These are phyloP conservation scores for Phyllotreta cruciferae DNA, from an alignment of 2,888 invertebrate species.

Conservation along the genomic window DNA sequence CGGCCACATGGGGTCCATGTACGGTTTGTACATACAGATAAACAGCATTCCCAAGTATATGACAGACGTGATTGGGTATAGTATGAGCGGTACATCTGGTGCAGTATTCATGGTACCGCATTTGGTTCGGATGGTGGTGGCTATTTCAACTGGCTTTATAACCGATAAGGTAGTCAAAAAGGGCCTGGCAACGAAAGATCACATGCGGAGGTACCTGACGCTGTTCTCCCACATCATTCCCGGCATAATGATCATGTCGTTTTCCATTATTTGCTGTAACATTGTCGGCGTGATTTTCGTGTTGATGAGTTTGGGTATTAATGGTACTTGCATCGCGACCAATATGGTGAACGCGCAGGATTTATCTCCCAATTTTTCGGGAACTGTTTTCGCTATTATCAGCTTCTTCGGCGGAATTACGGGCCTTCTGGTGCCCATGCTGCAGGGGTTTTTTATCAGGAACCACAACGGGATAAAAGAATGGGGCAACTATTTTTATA, in stretches of 20 bases:
- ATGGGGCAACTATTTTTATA: constrained; percentile 1
- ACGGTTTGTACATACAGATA: too few relatives aligned
- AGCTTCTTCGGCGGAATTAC: background rate
- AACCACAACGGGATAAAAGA: background rate
- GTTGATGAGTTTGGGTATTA: background rate
- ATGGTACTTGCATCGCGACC: background rate
- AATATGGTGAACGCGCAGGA: background rate
- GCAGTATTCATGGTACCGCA: too few relatives aligned
- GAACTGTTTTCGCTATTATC: background rate
- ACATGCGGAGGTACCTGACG: background rate
- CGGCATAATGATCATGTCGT: background rate
- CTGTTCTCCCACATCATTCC: background rate
- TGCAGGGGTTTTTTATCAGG: background rate
- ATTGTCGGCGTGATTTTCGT: background rate
- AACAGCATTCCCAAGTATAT: too few relatives aligned
- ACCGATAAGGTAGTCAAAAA: background rate
- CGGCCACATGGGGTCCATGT: too few relatives aligned
- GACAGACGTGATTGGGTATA: too few relatives aligned
- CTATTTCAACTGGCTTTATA: background rate
- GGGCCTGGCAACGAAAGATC: too few relatives aligned
- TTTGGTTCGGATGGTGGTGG: too few relatives aligned
- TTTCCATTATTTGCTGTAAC: background rate
- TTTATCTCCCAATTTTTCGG: background rate
- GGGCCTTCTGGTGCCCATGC: background rate
- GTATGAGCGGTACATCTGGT: too few relatives aligned